phyloP scores from a whole-genome alignment of 2,113 vertebrate species.

The Aspidoscelis tigris region DNA sequence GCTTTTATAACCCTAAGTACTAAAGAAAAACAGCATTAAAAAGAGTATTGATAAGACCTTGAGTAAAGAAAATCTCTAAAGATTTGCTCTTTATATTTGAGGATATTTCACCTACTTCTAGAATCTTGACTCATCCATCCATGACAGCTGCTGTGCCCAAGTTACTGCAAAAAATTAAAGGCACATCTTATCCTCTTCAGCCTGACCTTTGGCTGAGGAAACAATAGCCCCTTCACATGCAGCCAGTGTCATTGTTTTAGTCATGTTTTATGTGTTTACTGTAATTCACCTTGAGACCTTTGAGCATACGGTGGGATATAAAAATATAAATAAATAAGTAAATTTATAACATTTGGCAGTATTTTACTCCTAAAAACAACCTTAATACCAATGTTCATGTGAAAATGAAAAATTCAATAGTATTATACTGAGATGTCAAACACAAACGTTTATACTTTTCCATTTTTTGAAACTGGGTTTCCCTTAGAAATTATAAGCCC shows the following conservation, averaged over 20 bases:
- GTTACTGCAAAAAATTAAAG: background rate
- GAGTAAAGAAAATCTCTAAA: background rate
- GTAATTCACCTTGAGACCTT: too few species aligned
- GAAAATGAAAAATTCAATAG: slow-evolving; percentile 18
- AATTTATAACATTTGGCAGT: background rate
- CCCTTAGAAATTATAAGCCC: background rate
- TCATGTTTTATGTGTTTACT: too few species aligned
- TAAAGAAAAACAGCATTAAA: background rate
- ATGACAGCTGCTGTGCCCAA: background rate
- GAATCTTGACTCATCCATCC: background rate
- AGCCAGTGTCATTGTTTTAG: too few species aligned
- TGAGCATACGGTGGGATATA: too few species aligned
- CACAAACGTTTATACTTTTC: background rate
- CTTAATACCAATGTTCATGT: background rate
- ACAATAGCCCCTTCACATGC: too few species aligned
- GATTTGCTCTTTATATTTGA: background rate
- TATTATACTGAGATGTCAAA: background rate
- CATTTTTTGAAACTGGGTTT: slow-evolving; percentile 21
- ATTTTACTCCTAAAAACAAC: background rate
- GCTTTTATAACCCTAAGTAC: background rate
- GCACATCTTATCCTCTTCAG: background rate
- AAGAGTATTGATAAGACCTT: background rate
- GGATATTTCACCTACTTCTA: background rate
- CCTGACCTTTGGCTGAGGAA: too few species aligned
- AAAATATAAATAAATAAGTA: too few species aligned